Evolutionary conservation across 1,140 invertebrate genomes (phyloP), one percentile per base, ranked within the genome.

Genomic region (Medauroidea extradentata): DNA sequence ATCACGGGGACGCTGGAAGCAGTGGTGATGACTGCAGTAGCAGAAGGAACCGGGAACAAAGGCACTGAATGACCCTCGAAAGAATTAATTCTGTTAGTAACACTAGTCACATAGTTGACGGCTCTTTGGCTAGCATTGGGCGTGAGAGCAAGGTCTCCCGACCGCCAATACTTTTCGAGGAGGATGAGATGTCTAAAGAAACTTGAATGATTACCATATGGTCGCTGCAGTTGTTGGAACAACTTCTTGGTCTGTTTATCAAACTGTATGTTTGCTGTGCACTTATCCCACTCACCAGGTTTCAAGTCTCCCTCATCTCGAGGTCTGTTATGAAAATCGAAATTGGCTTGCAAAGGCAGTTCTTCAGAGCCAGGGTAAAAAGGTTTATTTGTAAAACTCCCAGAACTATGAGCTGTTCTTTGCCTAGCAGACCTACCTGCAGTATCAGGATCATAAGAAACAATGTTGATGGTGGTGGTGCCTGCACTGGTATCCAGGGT

Each of bases 131-230:
- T 85, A 0, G 89, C 88, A 58, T 83, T 85, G 1, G 85, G 82
- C 1, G 88, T 82, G 27, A 91, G 70, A 1, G 89, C 76, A 7
- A 93, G 69, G 65, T 91, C 88, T 4, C 90, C 90, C 60, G 83
- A 85, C 55, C 80, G 69, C 65, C 67, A 75, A 71, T 91, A 91
- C 68, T 91, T 91, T 59, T 93, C 90, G 56, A 91, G 67, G 1
- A 93, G 76, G 43, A 91, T 85, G 5, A 93, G 71, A 74, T 93
- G 90, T 5, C 89, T 77, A 1, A 93, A 71, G 65, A 93, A 93
- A 55, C 87, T 90, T 44, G 88, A 90, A 67, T 89, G 87, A 68
- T 90, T 93, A 2, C 89, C 90, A 63, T 93, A 91, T 0, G 90
- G 90, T 70, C 88, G 83, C 67, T 91, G 88, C 24, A 93, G 66